Percentiles rank a stretch among this genome's conserved stretches.
phyloP scores from a whole-genome alignment of 1,140 invertebrate species.

The Lepidurus couesii region DNA sequence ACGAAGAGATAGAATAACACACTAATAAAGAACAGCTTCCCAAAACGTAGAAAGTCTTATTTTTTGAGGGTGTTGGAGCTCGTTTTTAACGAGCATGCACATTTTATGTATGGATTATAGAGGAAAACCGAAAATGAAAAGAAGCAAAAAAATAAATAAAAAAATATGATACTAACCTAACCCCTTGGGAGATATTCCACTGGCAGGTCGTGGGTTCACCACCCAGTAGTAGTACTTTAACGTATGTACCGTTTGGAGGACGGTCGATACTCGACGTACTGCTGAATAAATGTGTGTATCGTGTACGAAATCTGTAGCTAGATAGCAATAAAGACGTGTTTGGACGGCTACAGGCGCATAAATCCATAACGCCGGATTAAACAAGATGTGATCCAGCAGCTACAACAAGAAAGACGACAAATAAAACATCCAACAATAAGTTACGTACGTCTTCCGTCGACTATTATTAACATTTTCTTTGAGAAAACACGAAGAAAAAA shows the following conservation, averaged over 20 bases:
- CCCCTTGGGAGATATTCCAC: conserved; percentile 90
- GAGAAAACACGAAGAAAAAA: too few species aligned
- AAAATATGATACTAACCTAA: conserved; percentile 59
- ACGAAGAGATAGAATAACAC: conserved; percentile 41
- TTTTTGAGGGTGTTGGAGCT: neutral
- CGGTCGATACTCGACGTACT: conserved; percentile 91
- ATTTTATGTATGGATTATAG: too few species aligned
- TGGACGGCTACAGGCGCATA: conserved; percentile 95
- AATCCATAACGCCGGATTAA: conserved; percentile 98
- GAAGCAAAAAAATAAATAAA: neutral
- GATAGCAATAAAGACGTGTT: conserved; percentile 89
- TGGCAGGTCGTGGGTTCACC: conserved; percentile 87
- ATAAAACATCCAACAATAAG: conserved; percentile 47
- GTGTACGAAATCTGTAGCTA: conserved; percentile 94
- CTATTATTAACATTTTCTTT: too few species aligned
- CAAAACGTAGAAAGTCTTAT: neutral
- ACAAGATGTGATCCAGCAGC: conserved; percentile 95
- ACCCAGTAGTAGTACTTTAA: conserved; percentile 99
- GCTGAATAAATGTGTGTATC: conserved; percentile 97
- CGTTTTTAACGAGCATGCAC: neutral
- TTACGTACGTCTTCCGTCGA: neutral
- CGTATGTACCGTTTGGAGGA: conserved; percentile 95
- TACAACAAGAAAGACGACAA: conserved; percentile 75
- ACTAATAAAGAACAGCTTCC: neutral
- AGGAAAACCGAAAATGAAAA: neutral